Percentiles rank a stretch among this genome's conserved stretches.
Conservation (phyloP, 2,113 vertebrate genomes). For the Pomatorhinus ruficollis region DNA sequence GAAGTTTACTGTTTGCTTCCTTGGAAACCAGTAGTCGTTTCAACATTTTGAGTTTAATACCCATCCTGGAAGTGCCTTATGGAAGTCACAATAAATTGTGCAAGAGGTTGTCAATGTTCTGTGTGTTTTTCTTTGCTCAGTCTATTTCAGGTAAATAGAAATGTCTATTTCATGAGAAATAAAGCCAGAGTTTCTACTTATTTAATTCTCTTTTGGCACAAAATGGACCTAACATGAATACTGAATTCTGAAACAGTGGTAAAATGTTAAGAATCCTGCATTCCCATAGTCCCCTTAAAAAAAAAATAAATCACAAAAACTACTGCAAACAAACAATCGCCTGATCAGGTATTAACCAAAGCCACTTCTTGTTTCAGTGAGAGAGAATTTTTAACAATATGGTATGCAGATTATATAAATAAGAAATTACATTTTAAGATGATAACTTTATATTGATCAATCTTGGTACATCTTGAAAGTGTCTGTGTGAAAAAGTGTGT, state of each 20-base stretch:
- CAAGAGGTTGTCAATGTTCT: background rate
- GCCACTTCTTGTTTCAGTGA: background rate
- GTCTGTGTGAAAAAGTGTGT: background rate
- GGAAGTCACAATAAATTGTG: background rate
- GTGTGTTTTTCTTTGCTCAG: background rate
- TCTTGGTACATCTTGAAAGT: background rate
- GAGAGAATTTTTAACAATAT: background rate
- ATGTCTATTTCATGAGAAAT: background rate
- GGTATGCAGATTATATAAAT: background rate
- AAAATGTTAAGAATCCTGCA: background rate
- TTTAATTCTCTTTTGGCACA: background rate
- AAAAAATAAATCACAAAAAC: background rate
- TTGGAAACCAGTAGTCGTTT: background rate
- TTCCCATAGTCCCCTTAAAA: background rate
- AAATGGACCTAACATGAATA: background rate
- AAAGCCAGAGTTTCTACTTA: background rate
- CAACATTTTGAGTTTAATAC: background rate
- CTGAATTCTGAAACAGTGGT: background rate
- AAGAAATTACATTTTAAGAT: background rate
- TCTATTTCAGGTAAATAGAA: background rate
- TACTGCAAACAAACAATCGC: background rate
- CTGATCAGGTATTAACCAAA: background rate
- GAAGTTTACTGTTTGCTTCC: background rate
- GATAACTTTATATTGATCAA: background rate
- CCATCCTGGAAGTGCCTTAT: background rate